Evolutionary conservation across 1,140 invertebrate genomes (phyloP), one percentile per base, ranked within the genome.

Genomic region (Caenorhabditis briggsae): DNA sequence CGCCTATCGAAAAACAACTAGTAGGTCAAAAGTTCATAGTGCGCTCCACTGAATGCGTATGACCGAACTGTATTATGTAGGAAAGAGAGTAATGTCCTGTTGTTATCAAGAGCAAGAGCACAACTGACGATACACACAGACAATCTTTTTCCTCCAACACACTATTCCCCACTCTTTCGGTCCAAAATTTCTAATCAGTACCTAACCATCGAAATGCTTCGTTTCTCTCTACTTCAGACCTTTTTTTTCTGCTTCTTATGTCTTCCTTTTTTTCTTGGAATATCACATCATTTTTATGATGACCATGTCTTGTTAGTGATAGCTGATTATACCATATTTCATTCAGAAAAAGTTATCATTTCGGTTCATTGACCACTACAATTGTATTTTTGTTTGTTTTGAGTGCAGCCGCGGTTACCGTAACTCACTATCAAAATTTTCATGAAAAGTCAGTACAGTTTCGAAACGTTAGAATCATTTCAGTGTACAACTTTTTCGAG

Each of bases 21-120:
- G 41, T 70, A 46, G 64, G 41, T 70, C 64, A 70, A 70, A 70
- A 70, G 64, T 43, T 70, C 64, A 70, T 43, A 70, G 41, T 46
- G 33, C 33, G 64, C 64, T 18, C 64, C 41, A 46, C 41, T 8
- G 64, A 18, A 23, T 8, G 14, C 16, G 64, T 70, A 16, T 70
- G 33, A 70, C 64, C 64, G 46, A 70, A 70, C 33, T 70, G 64
- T 70, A 46, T 46, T 70, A 43, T 70, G 64, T 43, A 70, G 41
- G 59, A 33, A 9, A 25, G 23, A 61, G 23, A 61, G 23, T 7
- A 43, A n/a, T 70, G 33, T 70, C 64, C 64, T 70, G 64, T 70
- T 70, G 64, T 70, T 70, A 70, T 70, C 64, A 23, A 5, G 11
- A 11, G 33, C 14, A 58, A 14, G 59, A 64, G 59, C 25, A 64